Evolutionary conservation across 2,797 vertebrate genomes (phyloP).

Genomic region (Notolabrus celidotus): DNA sequence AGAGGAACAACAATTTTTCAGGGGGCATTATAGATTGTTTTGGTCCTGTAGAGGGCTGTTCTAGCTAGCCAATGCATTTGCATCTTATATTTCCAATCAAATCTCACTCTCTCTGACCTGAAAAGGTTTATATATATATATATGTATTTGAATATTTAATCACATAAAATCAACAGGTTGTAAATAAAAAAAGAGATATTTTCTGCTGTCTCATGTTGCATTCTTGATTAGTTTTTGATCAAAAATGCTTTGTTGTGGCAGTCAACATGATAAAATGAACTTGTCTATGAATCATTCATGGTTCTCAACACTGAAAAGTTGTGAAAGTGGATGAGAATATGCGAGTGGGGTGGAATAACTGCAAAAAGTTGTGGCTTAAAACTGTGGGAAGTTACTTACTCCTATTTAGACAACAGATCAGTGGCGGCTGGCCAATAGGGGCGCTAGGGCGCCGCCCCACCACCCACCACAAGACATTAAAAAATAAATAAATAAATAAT

Average conservation of each 20-base stretch:
- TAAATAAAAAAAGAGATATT: too few relatives aligned
- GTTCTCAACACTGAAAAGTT: slow-evolving; percentile 3
- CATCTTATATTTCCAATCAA: not conserved
- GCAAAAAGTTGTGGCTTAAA: slow-evolving; percentile 12
- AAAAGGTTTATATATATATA: not conserved
- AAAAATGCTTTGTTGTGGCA: slow-evolving; percentile 14
- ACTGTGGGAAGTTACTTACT: slow-evolving; percentile 16
- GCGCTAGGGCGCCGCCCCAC: too few relatives aligned
- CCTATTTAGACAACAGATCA: slow-evolving; percentile 39
- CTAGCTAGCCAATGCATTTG: not conserved
- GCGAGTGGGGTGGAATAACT: slow-evolving; percentile 7
- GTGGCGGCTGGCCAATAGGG: too few relatives aligned
- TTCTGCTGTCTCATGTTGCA: slow-evolving; percentile 9
- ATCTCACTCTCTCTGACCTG: not conserved
- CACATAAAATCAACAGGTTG: not conserved
- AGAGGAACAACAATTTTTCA: not conserved
- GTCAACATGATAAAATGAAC: not conserved
- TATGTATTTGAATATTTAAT: slow-evolving; percentile 11
- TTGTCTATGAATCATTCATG: slow-evolving; percentile 18
- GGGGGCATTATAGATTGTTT: not conserved
- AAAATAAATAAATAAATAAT: too few relatives aligned
- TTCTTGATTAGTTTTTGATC: slow-evolving; percentile 14
- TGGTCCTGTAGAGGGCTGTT: not conserved
- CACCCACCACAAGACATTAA: too few relatives aligned
- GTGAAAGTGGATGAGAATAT: slow-evolving; percentile 11